phyloP scores from a whole-genome alignment of 2,888 invertebrate species.

The Pyrrhia umbra region DNA sequence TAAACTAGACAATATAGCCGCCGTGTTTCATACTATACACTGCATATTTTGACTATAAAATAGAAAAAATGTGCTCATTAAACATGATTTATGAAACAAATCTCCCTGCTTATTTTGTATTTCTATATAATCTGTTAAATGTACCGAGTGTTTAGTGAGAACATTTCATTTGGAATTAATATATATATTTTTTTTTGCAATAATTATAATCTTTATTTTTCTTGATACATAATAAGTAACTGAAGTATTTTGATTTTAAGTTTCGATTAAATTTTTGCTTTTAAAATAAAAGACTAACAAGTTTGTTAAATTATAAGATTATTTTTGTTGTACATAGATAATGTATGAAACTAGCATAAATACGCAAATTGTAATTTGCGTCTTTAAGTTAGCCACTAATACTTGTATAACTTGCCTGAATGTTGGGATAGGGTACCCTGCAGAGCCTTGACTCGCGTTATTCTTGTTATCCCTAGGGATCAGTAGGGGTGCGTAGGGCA shows the following conservation, averaged over 20 bases:
- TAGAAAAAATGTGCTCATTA: constrained; percentile 34
- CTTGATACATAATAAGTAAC: neutral
- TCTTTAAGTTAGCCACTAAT: constrained; percentile 71
- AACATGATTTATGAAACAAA: neutral
- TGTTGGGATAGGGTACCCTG: constrained; percentile 99
- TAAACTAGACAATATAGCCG: neutral
- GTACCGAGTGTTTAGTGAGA: constrained; percentile 40
- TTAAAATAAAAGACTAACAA: too few species aligned
- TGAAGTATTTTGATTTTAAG: constrained; percentile 23
- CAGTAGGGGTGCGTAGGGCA: constrained; percentile 72
- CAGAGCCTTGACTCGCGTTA: constrained; percentile 87
- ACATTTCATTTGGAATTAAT: constrained; percentile 26
- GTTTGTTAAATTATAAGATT: too few species aligned
- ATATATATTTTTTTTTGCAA: constrained; percentile 32
- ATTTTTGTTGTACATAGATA: constrained; percentile 55
- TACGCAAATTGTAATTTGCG: constrained; percentile 76
- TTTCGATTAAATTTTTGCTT: too few species aligned
- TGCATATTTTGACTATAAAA: constrained; percentile 12
- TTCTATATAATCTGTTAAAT: neutral
- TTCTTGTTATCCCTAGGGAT: constrained; percentile 59
- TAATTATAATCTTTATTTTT: constrained; percentile 60
- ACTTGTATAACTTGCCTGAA: constrained; percentile 94
- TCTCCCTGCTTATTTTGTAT: neutral
- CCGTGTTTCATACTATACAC: constrained; percentile 27
- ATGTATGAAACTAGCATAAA: constrained; percentile 62